Evolutionary conservation across 2,797 vertebrate species (phyloP).

Genomic region (Fistularia commersonii): DNA sequence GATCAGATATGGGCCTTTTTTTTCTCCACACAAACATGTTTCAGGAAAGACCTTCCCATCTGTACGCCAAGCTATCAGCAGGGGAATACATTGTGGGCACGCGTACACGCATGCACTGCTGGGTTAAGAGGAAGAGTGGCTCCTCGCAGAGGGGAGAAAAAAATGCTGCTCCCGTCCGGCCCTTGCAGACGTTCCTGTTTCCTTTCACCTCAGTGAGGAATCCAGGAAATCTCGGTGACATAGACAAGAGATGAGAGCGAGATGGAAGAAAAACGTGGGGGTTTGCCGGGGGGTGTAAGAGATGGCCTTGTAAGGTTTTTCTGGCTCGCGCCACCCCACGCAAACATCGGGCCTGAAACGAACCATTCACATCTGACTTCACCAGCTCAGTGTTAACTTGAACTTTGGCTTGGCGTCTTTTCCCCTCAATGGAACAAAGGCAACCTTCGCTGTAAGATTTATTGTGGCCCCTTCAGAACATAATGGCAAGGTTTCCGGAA

Average conservation of each 20-base stretch:
- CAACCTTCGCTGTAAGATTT: conserved; percentile 1
- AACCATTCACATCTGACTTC: conserved; percentile 20
- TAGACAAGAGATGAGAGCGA: conserved; percentile 31
- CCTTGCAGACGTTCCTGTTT: conserved; percentile 55
- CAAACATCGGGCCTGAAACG: conserved; percentile 30
- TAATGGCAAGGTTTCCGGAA: no score
- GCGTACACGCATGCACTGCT: conserved; percentile 5
- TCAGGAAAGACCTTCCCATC: conserved; percentile 42
- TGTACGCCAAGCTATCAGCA: conserved; percentile 30
- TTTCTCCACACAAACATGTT: conserved; percentile 41
- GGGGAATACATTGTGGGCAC: conserved; percentile 19
- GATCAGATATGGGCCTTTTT: conserved; percentile 9
- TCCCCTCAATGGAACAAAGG: conserved; percentile 26
- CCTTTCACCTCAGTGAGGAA: conserved; percentile 65
- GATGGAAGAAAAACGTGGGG: no score
- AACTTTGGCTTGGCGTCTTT: conserved; percentile 31
- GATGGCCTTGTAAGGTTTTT: conserved; percentile 74
- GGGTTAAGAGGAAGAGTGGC: conserved; percentile 16
- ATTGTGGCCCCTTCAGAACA: no score
- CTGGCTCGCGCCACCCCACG: conserved; percentile 17
- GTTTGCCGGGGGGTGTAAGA: conserved; percentile 16
- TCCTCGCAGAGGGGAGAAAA: conserved; percentile 9
- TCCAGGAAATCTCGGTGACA: conserved; percentile 57
- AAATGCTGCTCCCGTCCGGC: conserved; percentile 26
- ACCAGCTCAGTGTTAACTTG: conserved; percentile 29